A percentile compares a stretch with the other conserved stretches of the same genome.
Evolutionary conservation across 2,113 vertebrate species (phyloP).

Genomic region (Mormyrus lacerda): DNA sequence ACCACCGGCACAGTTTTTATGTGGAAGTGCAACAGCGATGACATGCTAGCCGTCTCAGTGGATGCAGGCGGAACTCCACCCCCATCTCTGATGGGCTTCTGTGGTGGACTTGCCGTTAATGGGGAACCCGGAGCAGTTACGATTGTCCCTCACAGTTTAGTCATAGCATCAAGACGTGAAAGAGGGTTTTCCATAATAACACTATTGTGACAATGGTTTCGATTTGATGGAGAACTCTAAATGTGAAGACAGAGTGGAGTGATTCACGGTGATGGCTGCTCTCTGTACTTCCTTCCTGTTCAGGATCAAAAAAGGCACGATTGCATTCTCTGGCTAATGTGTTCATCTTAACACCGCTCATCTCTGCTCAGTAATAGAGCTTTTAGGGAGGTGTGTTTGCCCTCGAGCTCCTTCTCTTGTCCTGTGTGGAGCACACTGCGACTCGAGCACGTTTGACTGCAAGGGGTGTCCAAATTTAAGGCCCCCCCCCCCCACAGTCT

Average conservation of each 20-base stretch:
- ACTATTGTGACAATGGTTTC: not conserved
- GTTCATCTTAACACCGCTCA: not conserved
- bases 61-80: not conserved
- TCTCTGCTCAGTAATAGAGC: not conserved
- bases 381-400: not conserved
- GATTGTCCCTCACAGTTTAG: not conserved
- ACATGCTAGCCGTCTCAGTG: not conserved
- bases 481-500: not conserved
- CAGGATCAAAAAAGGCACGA: not conserved
- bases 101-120: not conserved
- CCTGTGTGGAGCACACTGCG: not conserved
- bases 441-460: not conserved
- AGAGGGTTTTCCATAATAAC: not conserved
- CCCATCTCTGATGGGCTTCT: not conserved
- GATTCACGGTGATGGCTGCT: not conserved
- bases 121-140: not conserved
- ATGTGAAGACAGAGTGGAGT: not conserved
- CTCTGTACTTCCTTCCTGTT: not conserved
- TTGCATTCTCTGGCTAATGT: not conserved
- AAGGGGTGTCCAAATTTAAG: not conserved
- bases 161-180: not conserved
- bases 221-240: not conserved
- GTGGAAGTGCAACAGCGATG: not conserved
- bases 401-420: not conserved
- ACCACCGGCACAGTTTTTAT: not conserved